Conservation (phyloP, 2,888 invertebrate species). For the Cancer borealis region DNA sequence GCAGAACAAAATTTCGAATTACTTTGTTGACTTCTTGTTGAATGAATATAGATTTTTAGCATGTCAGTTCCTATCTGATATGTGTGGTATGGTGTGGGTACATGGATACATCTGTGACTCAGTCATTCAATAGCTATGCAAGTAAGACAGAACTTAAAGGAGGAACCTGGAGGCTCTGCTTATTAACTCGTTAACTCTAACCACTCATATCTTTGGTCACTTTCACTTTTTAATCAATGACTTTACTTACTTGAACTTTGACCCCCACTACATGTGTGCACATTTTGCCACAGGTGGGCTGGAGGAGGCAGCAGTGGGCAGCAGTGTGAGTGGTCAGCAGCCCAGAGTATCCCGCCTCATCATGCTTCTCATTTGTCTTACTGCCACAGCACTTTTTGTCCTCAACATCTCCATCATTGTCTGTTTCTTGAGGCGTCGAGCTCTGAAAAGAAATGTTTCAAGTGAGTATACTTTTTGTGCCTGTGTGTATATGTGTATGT, state of each 20-base stretch:
- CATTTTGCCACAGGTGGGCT: neutral
- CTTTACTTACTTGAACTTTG: neutral
- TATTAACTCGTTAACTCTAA: no score
- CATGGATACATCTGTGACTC: no score
- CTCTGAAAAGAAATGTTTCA: slow-evolving; percentile 55
- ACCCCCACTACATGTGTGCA: neutral
- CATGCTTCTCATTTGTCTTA: slow-evolving; percentile 61
- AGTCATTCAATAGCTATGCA: no score
- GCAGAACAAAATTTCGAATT: no score
- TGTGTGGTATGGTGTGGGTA: no score
- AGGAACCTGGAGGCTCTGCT: no score
- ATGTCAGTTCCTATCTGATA: no score
- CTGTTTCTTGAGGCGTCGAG: slow-evolving; percentile 57
- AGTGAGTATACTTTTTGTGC: neutral
- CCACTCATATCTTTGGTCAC: no score
- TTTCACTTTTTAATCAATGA: neutral
- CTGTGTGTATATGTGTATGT: neutral
- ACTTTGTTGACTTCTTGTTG: no score
- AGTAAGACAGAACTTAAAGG: no score
- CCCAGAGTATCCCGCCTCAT: slow-evolving; percentile 58
- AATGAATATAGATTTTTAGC: no score
- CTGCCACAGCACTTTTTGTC: slow-evolving; percentile 61
- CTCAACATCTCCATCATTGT: slow-evolving; percentile 66
- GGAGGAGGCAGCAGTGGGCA: slow-evolving; percentile 53
- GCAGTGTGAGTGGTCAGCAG: slow-evolving; percentile 49